phyloP scores from a whole-genome alignment of 2,113 vertebrate species.

The Phyllopteryx taeniolatus region DNA sequence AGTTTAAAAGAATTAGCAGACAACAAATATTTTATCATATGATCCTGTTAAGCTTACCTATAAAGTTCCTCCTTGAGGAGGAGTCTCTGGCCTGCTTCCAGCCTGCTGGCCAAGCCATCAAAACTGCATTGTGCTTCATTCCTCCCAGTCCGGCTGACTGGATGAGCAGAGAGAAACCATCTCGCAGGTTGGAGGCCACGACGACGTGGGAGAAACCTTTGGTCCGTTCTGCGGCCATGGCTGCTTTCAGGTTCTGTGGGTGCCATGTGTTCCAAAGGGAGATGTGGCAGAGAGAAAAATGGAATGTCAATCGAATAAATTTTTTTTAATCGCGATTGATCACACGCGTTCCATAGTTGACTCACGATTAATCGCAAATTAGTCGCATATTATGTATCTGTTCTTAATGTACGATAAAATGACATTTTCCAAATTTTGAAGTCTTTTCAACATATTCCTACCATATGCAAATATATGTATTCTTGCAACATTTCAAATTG shows the following conservation, averaged over 20 bases:
- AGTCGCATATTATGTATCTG: too few relatives aligned
- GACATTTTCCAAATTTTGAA: too few relatives aligned
- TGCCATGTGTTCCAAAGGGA: background rate
- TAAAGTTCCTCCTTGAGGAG: conserved; percentile 86
- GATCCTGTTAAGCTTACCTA: conserved; percentile 68
- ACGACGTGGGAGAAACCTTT: conserved; percentile 95
- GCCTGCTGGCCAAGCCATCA: conserved; percentile 86
- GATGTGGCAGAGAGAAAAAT: background rate
- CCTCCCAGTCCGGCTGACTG: conserved; percentile 93
- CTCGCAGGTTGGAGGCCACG: conserved; percentile 84
- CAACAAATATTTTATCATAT: background rate
- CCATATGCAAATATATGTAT: too few relatives aligned
- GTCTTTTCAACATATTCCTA: too few relatives aligned
- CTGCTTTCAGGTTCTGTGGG: conserved; percentile 81
- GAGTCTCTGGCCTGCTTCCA: conserved; percentile 79
- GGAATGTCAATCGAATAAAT: too few relatives aligned
- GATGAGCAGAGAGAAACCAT: conserved; percentile 90
- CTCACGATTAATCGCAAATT: too few relatives aligned
- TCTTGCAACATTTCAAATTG: too few relatives aligned
- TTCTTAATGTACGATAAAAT: too few relatives aligned
- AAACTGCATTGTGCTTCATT: conserved; percentile 92
- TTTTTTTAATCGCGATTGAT: too few relatives aligned
- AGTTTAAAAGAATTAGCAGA: background rate
- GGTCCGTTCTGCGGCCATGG: conserved; percentile 83
- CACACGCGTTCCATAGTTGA: too few relatives aligned